These are phyloP conservation scores for Microctenopoma steveboyesi DNA, from an alignment of 2,797 vertebrate species.

Conservation along the genomic window DNA sequence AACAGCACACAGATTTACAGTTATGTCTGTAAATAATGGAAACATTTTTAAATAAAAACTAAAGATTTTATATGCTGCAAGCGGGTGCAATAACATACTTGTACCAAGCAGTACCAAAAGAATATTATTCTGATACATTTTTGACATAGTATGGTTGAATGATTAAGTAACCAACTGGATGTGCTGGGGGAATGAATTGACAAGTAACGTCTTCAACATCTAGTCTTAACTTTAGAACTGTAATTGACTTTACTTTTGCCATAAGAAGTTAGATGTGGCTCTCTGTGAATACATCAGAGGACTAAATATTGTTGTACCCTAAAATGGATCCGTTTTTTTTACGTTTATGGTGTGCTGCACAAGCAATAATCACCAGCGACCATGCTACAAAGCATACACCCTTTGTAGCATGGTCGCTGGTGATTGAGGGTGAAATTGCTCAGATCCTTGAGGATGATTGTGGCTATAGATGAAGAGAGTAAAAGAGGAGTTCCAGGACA, in stretches of 20 bases:
- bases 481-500: constrained; percentile 60
- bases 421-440: constrained; percentile 72
- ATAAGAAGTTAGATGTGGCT: constrained; percentile 50
- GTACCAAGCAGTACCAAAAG: too few relatives aligned
- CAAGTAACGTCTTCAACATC: constrained; percentile 13
- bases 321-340: constrained; percentile 38
- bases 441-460: constrained; percentile 71
- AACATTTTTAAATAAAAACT: too few relatives aligned
- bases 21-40: too few relatives aligned
- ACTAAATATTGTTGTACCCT: constrained; percentile 21
- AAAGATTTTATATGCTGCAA: too few relatives aligned
- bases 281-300: constrained; percentile 36
- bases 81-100: too few relatives aligned
- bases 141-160: too few relatives aligned
- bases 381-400: constrained; percentile 45
- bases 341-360: constrained; percentile 46
- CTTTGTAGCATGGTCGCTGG: constrained; percentile 52
- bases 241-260: constrained; percentile 29
- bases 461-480: constrained; percentile 64
- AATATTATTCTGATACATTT: too few relatives aligned
- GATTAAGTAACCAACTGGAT: too few relatives aligned
- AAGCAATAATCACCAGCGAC: constrained; percentile 3
- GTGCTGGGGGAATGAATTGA: too few relatives aligned
- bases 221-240: constrained; percentile 21
- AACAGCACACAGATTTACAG: too few relatives aligned